Evolutionary conservation across 2,797 vertebrate genomes (phyloP).

Genomic region (Perodicticus potto): DNA sequence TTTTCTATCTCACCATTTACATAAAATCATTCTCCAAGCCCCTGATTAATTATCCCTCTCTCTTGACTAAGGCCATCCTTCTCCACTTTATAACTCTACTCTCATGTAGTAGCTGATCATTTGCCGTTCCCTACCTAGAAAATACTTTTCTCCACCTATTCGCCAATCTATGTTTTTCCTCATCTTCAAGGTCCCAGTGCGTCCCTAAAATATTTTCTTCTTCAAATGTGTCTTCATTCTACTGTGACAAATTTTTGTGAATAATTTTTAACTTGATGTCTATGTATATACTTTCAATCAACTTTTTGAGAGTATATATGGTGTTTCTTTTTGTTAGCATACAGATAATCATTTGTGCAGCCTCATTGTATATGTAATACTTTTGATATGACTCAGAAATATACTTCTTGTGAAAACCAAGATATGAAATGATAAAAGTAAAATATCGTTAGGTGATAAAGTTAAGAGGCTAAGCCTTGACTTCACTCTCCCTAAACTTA

Average conservation of each 20-base stretch:
- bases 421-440: slow-evolving; percentile 10
- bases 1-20: background rate
- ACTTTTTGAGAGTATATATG: background rate
- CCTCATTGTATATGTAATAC: background rate
- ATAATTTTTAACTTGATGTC: slow-evolving; percentile 1
- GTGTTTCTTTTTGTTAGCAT: background rate
- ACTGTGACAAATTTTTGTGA: background rate
- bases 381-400: slow-evolving; percentile 48
- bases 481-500: background rate
- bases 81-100: background rate
- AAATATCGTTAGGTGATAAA: background rate
- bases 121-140: slow-evolving; percentile 9
- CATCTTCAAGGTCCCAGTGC: background rate
- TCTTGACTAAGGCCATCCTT: background rate
- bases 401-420: background rate
- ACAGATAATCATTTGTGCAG: background rate
- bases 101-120: background rate
- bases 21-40: background rate
- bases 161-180: background rate
- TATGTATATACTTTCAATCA: background rate
- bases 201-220: background rate
- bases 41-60: background rate
- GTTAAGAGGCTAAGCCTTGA: background rate
- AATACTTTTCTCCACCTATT: background rate
- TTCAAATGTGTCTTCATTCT: background rate